A percentile compares a stretch with the other conserved stretches of the same genome.
These are phyloP conservation scores for Lontra canadensis DNA, from an alignment of 2,113 vertebrate species.

Conservation along the genomic window DNA sequence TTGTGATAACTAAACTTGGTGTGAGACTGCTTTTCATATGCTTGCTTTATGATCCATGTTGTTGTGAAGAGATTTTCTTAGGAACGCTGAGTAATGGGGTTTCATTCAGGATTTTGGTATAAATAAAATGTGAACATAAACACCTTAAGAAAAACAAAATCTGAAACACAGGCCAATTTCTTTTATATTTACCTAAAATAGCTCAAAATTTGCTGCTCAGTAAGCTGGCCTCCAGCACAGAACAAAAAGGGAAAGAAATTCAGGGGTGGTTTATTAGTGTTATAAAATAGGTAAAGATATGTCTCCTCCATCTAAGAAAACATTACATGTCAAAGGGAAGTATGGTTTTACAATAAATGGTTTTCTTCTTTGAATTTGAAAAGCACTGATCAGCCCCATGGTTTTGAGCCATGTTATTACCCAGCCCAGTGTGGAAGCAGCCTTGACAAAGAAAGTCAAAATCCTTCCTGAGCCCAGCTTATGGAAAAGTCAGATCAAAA, in stretches of 20 bases:
- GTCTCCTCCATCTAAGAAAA: neutral
- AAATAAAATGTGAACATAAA: conserved; percentile 27
- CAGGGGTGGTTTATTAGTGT: neutral
- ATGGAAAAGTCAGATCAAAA: neutral
- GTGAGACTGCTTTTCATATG: neutral
- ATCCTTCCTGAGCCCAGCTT: neutral
- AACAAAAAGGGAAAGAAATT: neutral
- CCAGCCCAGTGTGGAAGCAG: neutral
- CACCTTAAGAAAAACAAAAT: conserved; percentile 20
- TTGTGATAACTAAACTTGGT: neutral
- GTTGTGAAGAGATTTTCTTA: neutral
- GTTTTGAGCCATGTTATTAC: neutral
- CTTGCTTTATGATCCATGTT: neutral
- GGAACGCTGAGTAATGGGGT: neutral
- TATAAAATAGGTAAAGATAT: neutral
- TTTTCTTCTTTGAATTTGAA: neutral
- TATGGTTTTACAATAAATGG: neutral
- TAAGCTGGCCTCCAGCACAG: neutral
- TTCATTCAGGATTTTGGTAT: neutral
- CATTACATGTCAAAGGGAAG: neutral
- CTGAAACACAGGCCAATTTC: neutral
- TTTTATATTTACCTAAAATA: conserved; percentile 25
- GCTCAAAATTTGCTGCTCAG: neutral
- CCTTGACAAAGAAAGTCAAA: neutral
- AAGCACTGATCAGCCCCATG: neutral